Percentiles rank a stretch among this genome's conserved stretches.
These are phyloP conservation scores for Chrysomela aeneicollis DNA, from an alignment of 2,888 invertebrate genomes.

Conservation along the genomic window DNA sequence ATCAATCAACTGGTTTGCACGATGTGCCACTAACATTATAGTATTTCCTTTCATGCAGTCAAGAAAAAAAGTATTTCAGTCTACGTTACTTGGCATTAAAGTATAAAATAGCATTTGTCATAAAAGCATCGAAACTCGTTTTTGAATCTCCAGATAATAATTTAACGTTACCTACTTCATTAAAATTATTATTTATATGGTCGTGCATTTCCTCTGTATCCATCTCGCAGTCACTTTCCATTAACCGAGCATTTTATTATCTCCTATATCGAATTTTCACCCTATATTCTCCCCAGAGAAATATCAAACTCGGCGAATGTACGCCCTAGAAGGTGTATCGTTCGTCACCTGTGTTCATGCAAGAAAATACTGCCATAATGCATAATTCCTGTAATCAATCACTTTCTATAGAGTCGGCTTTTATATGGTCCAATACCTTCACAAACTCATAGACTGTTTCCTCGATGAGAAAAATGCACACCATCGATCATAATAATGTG, in stretches of 20 bases:
- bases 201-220: not conserved
- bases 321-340: slow-evolving; percentile 23
- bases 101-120: no score
- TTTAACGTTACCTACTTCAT: no score
- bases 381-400: slow-evolving; percentile 44
- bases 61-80: no score
- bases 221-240: slow-evolving; percentile 2
- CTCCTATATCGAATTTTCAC: slow-evolving; percentile 19
- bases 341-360: slow-evolving; percentile 27
- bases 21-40: no score
- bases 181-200: no score
- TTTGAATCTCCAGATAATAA: no score
- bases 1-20: no score
- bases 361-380: slow-evolving; percentile 33
- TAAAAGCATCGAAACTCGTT: no score
- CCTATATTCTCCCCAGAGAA: slow-evolving; percentile 20
- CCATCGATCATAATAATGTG: slow-evolving; percentile 42
- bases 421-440: slow-evolving; percentile 37
- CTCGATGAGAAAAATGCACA: slow-evolving; percentile 35
- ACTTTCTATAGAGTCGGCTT: slow-evolving; percentile 33
- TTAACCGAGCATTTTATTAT: slow-evolving; percentile 22
- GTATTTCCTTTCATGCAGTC: no score
- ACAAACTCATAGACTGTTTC: slow-evolving; percentile 40
- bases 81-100: no score
- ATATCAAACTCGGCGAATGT: slow-evolving; percentile 8